A percentile compares a stretch with the other conserved stretches of the same genome.
Evolutionary conservation across 1,140 invertebrate genomes (phyloP).

Genomic region (Phthorimaea operculella): DNA sequence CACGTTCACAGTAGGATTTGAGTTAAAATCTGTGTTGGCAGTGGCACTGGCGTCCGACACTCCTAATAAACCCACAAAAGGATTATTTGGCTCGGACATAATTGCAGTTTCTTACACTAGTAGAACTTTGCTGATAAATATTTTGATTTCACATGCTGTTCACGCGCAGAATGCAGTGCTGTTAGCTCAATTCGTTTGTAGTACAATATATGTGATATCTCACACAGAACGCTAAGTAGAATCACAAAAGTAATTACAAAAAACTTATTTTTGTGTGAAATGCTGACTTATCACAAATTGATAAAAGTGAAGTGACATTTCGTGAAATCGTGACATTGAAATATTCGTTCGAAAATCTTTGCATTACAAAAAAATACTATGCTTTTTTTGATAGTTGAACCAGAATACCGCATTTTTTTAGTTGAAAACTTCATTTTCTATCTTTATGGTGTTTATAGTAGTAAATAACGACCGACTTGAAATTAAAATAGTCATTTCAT

Average conservation of each 20-base stretch:
- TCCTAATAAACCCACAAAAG: conserved; percentile 54
- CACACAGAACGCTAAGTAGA: neutral
- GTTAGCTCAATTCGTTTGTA: no score
- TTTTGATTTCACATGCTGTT: no score
- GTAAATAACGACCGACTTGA: no score
- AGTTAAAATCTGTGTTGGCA: conserved; percentile 27
- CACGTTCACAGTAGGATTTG: conserved; percentile 22
- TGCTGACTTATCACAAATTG: conserved; percentile 31
- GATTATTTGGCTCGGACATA: conserved; percentile 59
- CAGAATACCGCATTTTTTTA: no score
- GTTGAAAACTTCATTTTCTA: no score
- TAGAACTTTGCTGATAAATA: no score
- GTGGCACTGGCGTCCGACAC: conserved; percentile 29
- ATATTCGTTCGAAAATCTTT: no score
- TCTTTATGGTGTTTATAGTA: no score
- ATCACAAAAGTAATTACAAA: neutral
- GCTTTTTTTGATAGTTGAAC: no score
- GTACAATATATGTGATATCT: neutral
- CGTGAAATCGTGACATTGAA: conserved; percentile 5
- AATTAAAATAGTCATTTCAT: no score
- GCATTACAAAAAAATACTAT: no score
- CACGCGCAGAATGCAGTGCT: no score
- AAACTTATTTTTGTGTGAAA: conserved; percentile 8
- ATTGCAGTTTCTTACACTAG: conserved; percentile 8
- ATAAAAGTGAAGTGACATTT: conserved; percentile 24